Percentiles rank a stretch among this genome's conserved stretches.
Conservation (phyloP, 2,113 vertebrate genomes). For the Lota lota region DNA sequence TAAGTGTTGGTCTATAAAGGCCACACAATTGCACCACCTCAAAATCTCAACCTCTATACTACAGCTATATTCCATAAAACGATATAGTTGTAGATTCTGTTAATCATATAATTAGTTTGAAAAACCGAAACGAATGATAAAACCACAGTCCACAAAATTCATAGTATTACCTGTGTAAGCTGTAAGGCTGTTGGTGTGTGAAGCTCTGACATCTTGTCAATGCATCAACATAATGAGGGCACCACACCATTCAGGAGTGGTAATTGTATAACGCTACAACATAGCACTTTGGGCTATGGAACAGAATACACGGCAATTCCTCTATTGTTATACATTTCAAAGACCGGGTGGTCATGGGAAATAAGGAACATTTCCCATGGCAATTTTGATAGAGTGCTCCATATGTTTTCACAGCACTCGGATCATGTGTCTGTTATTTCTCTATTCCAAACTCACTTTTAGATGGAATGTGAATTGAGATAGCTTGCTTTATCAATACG, state of each 20-base stretch:
- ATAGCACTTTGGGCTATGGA: conserved; percentile 14
- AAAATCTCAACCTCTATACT: no score
- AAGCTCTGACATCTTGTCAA: no score
- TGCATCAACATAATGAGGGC: conserved; percentile 2
- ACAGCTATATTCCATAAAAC: no score
- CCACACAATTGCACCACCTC: no score
- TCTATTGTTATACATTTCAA: conserved; percentile 15
- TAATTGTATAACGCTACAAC: conserved; percentile 30
- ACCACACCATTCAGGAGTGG: neutral
- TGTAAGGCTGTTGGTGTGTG: no score
- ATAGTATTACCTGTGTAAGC: no score
- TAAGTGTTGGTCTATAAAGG: no score
- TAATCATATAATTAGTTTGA: neutral
- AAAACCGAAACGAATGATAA: neutral
- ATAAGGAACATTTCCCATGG: conserved; percentile 20
- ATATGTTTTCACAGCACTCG: neutral
- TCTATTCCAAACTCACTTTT: no score
- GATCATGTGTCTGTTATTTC: no score
- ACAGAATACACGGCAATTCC: conserved; percentile 32
- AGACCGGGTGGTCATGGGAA: conserved; percentile 28
- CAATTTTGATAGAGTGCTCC: conserved; percentile 27
- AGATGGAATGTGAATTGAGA: no score
- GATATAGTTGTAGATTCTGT: neutral
- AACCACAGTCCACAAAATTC: neutral
- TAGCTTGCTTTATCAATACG: no score